Conservation (phyloP, 2,113 vertebrate genomes). For the Lynx canadensis region DNA sequence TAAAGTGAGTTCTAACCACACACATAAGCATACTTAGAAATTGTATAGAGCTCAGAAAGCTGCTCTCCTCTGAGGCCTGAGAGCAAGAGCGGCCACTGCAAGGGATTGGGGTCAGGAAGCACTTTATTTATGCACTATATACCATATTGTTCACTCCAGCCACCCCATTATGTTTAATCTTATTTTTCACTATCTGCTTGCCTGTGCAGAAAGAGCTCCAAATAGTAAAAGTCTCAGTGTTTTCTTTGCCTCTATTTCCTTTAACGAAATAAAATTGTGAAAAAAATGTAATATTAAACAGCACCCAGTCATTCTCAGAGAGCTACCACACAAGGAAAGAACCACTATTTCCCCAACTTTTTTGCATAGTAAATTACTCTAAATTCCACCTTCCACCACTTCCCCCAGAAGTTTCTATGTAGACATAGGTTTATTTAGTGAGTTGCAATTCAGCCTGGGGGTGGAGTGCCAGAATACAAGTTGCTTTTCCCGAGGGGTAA, state of each 20-base stretch:
- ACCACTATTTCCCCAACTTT: neutral
- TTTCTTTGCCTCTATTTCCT: neutral
- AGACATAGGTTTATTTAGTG: constrained; percentile 40
- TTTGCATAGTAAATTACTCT: constrained; percentile 26
- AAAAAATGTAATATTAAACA: neutral
- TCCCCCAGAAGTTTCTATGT: constrained; percentile 74
- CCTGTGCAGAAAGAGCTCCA: neutral
- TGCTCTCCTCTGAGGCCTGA: neutral
- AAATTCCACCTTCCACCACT: constrained; percentile 39
- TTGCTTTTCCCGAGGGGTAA: constrained; percentile 55
- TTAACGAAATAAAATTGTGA: neutral
- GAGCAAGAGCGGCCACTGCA: neutral
- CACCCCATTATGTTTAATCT: neutral
- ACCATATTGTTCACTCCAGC: neutral
- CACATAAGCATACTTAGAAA: neutral
- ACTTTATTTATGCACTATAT: neutral
- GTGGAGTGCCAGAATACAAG: constrained; percentile 63
- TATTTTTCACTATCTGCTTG: neutral
- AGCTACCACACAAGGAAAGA: neutral
- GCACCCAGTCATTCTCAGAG: neutral
- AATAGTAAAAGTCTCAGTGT: neutral
- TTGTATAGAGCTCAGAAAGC: neutral
- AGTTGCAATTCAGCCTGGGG: constrained; percentile 59
- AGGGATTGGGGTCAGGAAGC: neutral
- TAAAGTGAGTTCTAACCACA: constrained; percentile 26